Conservation (phyloP, 2,888 invertebrate genomes). For the Phalera bucephala region DNA sequence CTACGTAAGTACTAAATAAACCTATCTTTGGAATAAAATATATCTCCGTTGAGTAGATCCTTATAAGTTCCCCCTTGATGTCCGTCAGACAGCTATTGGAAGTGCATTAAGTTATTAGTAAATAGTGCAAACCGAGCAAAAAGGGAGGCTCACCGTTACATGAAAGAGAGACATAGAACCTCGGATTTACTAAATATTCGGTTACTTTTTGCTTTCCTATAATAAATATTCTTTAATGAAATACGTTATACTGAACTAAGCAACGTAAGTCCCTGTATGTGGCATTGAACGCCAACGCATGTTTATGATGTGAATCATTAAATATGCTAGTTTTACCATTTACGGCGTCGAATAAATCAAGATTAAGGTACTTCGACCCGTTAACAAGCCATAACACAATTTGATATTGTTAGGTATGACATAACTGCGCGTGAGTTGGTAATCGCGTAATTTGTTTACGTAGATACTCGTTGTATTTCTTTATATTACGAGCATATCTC, state of each 20-base stretch:
- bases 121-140: conserved; percentile 47
- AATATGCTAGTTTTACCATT: conserved; percentile 44
- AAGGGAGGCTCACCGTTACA: conserved; percentile 16
- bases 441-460: conserved; percentile 7
- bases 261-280: conserved; percentile 22
- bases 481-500: conserved; percentile 1
- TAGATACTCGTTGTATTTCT: conserved; percentile 3
- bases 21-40: neutral
- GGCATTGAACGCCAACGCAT: conserved; percentile 47
- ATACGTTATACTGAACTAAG: conserved; percentile 12
- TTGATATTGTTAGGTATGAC: conserved; percentile 19
- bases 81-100: conserved; percentile 51
- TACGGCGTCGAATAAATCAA: conserved; percentile 39
- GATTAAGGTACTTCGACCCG: conserved; percentile 31
- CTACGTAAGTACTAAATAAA: neutral
- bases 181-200: conserved; percentile 15
- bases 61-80: conserved; percentile 39
- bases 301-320: conserved; percentile 38
- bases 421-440: conserved; percentile 11
- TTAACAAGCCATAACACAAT: conserved; percentile 22
- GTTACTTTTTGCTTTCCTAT: conserved; percentile 15
- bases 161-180: conserved; percentile 5
- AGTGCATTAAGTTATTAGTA: conserved; percentile 74
- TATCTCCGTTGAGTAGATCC: conserved; percentile 2
- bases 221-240: conserved; percentile 2